Evolutionary conservation across 2,797 vertebrate genomes (phyloP).

Genomic region (Hipposideros larvatus): DNA sequence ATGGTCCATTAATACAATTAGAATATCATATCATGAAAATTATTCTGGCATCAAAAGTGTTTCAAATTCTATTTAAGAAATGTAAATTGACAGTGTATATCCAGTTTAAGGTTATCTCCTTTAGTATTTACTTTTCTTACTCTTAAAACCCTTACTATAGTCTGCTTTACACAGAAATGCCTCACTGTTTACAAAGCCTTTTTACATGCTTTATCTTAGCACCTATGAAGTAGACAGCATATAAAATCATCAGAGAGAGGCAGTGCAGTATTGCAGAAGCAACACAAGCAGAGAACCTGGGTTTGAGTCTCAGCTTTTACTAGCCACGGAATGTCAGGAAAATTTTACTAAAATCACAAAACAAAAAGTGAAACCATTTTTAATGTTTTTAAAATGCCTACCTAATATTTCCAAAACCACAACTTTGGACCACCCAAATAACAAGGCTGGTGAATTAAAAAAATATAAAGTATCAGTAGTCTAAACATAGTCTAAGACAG

Average conservation of each 20-base stretch:
- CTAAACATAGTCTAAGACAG: not conserved
- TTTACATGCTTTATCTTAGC: not conserved
- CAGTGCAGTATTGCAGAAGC: not conserved
- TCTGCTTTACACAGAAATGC: not conserved
- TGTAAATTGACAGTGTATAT: not conserved
- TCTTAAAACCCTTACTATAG: not conserved
- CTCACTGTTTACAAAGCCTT: not conserved
- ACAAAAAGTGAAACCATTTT: not conserved
- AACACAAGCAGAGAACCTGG: not conserved
- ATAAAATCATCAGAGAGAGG: not conserved
- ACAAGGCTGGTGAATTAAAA: not conserved
- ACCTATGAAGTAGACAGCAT: not conserved
- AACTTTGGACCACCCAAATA: not conserved
- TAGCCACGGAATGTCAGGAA: not conserved
- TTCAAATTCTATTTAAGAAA: slow-evolving; percentile 43
- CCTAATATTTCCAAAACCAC: not conserved
- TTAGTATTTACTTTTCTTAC: not conserved
- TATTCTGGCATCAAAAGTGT: not conserved
- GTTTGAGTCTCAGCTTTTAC: not conserved
- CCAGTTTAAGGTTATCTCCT: not conserved
- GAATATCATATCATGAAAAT: slow-evolving; percentile 39
- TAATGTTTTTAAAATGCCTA: not conserved
- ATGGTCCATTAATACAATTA: not conserved
- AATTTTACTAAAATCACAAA: not conserved
- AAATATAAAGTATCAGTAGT: slow-evolving; percentile 15